phyloP scores from a whole-genome alignment of 2,113 vertebrate species.

The Gracilinanus agilis region DNA sequence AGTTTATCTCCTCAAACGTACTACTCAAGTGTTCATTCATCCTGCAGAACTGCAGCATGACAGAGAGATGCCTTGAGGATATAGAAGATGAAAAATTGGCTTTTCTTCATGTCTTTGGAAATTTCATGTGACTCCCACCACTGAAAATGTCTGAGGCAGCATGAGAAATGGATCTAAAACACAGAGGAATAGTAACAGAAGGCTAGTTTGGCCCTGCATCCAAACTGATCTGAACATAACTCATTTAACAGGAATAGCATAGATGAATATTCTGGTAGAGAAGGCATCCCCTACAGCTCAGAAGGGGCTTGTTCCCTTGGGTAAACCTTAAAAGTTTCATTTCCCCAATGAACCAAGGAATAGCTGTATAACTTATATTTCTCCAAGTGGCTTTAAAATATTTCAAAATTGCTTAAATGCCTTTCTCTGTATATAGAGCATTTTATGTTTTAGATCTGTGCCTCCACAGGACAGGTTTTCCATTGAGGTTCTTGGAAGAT shows the following conservation, averaged over 20 bases:
- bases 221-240: slow-evolving; percentile 22
- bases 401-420: slow-evolving; percentile 28
- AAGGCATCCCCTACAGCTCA: background rate
- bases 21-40: slow-evolving; percentile 72
- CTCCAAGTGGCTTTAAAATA: slow-evolving; percentile 42
- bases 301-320: background rate
- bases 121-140: slow-evolving; percentile 9
- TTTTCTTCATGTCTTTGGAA: background rate
- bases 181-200: slow-evolving; percentile 43
- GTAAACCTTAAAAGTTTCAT: background rate
- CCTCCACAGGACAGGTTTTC: background rate
- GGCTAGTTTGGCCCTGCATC: background rate
- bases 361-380: slow-evolving; percentile 23
- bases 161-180: slow-evolving; percentile 30
- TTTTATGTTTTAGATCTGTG: slow-evolving; percentile 40
- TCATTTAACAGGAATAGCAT: background rate
- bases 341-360: background rate
- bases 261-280: background rate
- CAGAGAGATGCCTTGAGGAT: slow-evolving; percentile 67
- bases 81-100: slow-evolving; percentile 31
- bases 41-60: slow-evolving; percentile 83
- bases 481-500: background rate
- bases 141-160: slow-evolving; percentile 39
- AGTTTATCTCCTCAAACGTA: slow-evolving; percentile 94
- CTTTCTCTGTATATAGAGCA: slow-evolving; percentile 30